These are phyloP conservation scores for Lepisosteus osseus DNA, from an alignment of 2,113 vertebrate species.

Conservation along the genomic window DNA sequence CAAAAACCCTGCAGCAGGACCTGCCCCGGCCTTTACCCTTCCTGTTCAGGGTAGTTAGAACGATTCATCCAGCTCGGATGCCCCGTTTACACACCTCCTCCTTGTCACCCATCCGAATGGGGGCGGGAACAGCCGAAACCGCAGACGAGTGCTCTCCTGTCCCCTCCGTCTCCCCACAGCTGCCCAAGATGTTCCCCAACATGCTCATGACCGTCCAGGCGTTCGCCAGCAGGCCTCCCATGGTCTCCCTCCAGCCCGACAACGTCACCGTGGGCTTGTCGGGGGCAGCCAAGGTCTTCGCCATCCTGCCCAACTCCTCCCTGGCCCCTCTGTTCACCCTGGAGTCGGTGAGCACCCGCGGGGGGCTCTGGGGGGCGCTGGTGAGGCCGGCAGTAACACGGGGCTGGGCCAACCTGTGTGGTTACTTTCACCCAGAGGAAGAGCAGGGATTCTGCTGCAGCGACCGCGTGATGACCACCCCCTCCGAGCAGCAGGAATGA, in stretches of 20 bases:
- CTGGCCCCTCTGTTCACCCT: constrained; percentile 33
- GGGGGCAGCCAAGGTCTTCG: constrained; percentile 38
- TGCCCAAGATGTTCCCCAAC: constrained; percentile 52
- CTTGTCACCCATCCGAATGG: no score
- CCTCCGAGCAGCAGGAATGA: background rate
- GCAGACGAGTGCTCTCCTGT: no score
- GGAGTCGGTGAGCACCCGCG: constrained; percentile 26
- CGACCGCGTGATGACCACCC: no score
- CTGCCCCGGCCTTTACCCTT: no score
- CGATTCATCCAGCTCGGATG: no score
- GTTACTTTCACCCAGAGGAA: background rate
- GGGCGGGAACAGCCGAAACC: no score
- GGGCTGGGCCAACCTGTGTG: background rate
- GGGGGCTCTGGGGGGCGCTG: background rate
- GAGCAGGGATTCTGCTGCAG: background rate
- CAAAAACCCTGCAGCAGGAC: no score
- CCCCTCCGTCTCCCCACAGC: constrained; percentile 37
- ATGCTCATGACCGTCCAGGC: constrained; percentile 53
- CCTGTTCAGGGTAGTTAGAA: no score
- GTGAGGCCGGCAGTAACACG: background rate
- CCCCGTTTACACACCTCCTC: no score
- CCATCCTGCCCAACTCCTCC: constrained; percentile 37
- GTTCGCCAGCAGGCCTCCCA: constrained; percentile 44
- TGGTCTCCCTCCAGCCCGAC: constrained; percentile 48
- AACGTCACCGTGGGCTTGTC: constrained; percentile 13